A percentile compares a stretch with the other conserved stretches of the same genome.
phyloP scores from a whole-genome alignment of 30 jellyfish, hydroid and myxozoan genomes.

The Aurelia sp. region DNA sequence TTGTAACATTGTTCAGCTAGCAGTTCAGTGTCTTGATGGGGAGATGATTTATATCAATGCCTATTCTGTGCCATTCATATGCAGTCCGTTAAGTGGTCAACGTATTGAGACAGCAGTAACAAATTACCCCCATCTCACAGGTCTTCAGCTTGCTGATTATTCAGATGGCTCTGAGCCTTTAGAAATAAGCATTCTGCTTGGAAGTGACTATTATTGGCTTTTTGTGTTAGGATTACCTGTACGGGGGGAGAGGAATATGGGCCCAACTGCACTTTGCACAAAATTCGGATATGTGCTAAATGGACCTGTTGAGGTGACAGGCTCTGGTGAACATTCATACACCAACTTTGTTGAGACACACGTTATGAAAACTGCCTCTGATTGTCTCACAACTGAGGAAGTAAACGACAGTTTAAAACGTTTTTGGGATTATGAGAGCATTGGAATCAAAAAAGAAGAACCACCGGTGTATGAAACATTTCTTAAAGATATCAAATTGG shows the following conservation, averaged over 20 bases:
- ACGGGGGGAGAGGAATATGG: not conserved
- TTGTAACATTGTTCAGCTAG: constrained; percentile 21
- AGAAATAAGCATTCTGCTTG: constrained; percentile 2
- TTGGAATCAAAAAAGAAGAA: too few relatives aligned
- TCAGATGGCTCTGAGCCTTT: not conserved
- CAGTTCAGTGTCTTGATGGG: constrained; percentile 8
- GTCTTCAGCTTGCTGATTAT: constrained; percentile 37
- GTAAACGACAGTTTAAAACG: not conserved
- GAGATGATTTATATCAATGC: constrained; percentile 10
- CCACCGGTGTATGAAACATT: too few relatives aligned
- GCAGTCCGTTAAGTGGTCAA: constrained; percentile 54
- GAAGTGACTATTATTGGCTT: not conserved
- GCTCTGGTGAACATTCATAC: not conserved
- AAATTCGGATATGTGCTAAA: not conserved
- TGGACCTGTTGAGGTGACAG: not conserved
- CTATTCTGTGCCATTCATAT: constrained; percentile 27
- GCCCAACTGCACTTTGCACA: constrained; percentile 4
- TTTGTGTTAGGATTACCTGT: constrained; percentile 3
- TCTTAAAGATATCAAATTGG: too few relatives aligned
- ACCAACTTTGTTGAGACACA: not conserved
- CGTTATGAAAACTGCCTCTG: constrained; percentile 10
- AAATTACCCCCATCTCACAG: constrained; percentile 27
- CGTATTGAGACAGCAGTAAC: not conserved
- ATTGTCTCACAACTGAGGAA: not conserved
- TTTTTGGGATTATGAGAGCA: not conserved